Evolutionary conservation across 1,140 invertebrate species (phyloP), one percentile per base, ranked within the genome.

Genomic region (Euura saliciscinereae): DNA sequence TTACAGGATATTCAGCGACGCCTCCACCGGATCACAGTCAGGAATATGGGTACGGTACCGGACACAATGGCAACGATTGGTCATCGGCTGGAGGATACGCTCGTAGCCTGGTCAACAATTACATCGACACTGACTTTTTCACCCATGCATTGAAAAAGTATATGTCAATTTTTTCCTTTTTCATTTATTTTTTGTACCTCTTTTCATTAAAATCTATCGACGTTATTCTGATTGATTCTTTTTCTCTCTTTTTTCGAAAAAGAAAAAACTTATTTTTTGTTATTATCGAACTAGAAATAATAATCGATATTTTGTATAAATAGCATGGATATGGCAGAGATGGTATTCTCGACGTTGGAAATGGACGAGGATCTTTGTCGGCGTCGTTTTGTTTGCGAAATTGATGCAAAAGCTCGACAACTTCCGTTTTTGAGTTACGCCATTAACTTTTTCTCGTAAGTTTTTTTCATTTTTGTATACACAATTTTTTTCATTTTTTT

Each of bases 31-130:
- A 75, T 70, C 74, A 77, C 13, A 44, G 2, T n/a, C 51, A 8
- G 71, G 71, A 69, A 75, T 28, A 71, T 46, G 11, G 68, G 72
- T 73, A 73, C 68, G 71, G 71, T 10, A n/a, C 65, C 8, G 71
- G 68, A 1, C 46, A 10, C 67, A 70, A 71, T 65, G 71, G 6
- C 28, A 76, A 71, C 43, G 72, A 76, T 65, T 71, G 71, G 71
- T 59, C 72, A 13, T 71, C 74, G 66, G 8, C 66, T 75, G 71
- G 8, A 74, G 72, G 71, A 44, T 72, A 70, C 42, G 75, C 69
- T 2, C 68, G 75, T 10, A 74, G 65, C 43, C 66, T 66, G 28
- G 43, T 71, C 6, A 11, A 67, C 8, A 67, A n/a, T 28, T 67
- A 67, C 11, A 67, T 67, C 28, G 66, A 67, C 42, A 67, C 66